Conservation (phyloP, 2,888 invertebrate species). For the Sepioteuthis lessoniana region DNA sequence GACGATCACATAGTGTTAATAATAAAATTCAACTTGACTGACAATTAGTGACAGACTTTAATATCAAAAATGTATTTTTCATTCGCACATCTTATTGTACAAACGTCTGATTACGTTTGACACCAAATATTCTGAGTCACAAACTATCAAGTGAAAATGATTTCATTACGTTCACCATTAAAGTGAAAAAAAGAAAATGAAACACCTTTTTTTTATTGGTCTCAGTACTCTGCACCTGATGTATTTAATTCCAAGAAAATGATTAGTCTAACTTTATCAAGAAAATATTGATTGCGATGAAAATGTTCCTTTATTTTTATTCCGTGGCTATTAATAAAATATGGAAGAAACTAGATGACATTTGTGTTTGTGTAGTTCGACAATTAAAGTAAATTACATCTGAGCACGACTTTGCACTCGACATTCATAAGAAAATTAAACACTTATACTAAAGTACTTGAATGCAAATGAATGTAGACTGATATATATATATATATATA, state of each 20-base stretch:
- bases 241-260: background rate
- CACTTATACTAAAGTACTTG: background rate
- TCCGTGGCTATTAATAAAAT: background rate
- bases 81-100: background rate
- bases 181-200: background rate
- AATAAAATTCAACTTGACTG: background rate
- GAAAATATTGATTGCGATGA: background rate
- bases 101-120: background rate
- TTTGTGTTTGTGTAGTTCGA: background rate
- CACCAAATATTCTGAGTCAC: background rate
- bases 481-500: no score
- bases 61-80: background rate
- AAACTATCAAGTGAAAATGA: background rate
- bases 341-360: background rate
- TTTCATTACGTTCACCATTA: background rate
- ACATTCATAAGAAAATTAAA: background rate
- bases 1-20: no score
- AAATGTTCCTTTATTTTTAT: background rate
- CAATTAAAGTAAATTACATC: background rate
- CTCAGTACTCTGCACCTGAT: background rate
- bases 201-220: background rate
- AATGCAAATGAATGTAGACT: background rate
- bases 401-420: background rate
- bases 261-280: background rate
- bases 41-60: background rate